Conservation (phyloP, 2,888 invertebrate genomes). For the Tiphia femorata region DNA sequence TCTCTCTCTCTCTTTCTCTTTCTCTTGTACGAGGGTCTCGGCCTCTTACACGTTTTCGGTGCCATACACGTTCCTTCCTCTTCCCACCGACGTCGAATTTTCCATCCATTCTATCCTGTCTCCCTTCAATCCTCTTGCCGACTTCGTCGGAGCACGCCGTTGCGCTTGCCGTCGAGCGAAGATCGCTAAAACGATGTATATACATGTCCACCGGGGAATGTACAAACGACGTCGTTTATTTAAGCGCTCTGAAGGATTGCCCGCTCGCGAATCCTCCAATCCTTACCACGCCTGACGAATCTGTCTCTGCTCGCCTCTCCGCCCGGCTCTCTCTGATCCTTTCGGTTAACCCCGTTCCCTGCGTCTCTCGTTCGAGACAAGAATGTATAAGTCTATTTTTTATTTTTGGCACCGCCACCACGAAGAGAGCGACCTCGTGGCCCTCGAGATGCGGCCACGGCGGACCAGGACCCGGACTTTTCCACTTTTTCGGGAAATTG, state of each 20-base stretch:
- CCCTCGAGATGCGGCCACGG: too few species aligned
- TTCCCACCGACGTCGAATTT: neutral
- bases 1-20: neutral
- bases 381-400: too few species aligned
- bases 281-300: constrained; percentile 21
- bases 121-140: neutral
- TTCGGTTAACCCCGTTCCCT: too few species aligned
- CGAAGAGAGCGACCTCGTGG: too few species aligned
- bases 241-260: constrained; percentile 47
- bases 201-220: constrained; percentile 28
- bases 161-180: constrained; percentile 5
- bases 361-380: too few species aligned
- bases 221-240: constrained; percentile 57
- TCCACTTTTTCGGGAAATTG: too few species aligned
- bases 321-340: neutral
- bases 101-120: neutral
- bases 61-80: neutral
- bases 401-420: too few species aligned
- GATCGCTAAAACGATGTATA: constrained; percentile 32
- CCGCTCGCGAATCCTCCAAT: constrained; percentile 27
- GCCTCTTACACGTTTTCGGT: constrained; percentile 8
- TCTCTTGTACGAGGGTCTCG: neutral
- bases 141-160: too few species aligned
- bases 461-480: too few species aligned
- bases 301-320: constrained; percentile 14